Conservation (phyloP, 1,140 invertebrate genomes). For the Chymomyza costata region DNA sequence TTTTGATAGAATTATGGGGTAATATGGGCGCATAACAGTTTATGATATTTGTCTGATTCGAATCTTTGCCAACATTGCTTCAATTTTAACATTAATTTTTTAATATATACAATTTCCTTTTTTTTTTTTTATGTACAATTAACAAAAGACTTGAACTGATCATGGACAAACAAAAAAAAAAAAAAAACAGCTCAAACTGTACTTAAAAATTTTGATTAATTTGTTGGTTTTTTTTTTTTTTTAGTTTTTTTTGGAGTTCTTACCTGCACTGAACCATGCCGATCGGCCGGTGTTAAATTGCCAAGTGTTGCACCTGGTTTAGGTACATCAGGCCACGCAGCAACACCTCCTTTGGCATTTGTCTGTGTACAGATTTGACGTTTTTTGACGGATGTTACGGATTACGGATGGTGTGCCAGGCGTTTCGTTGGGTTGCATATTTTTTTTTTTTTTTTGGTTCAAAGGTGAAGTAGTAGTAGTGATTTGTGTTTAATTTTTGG, state of each 20-base stretch:
- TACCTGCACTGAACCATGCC: constrained; percentile 96
- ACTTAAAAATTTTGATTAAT: constrained; percentile 22
- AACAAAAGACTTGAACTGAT: constrained; percentile 29
- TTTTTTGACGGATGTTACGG: no score
- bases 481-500: constrained; percentile 5
- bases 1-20: no score
- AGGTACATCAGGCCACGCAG: constrained; percentile 78
- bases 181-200: constrained; percentile 32
- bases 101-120: constrained; percentile 7
- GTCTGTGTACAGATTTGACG: no score
- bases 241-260: constrained; percentile 52
- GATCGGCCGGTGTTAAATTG: constrained; percentile 92
- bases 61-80: no score
- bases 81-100: no score
- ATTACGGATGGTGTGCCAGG: no score
- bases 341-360: constrained; percentile 76
- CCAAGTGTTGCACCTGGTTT: constrained; percentile 78
- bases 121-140: constrained; percentile 31
- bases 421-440: not conserved
- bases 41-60: no score
- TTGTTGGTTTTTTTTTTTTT: constrained; percentile 7
- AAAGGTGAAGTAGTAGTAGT: no score
- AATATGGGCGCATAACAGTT: constrained; percentile 2
- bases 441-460: no score
- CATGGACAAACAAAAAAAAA: not conserved